A percentile compares a stretch with the other conserved stretches of the same genome.
Evolutionary conservation across 2,888 invertebrate genomes (phyloP).

Genomic region (Stenolophus ochropezus): DNA sequence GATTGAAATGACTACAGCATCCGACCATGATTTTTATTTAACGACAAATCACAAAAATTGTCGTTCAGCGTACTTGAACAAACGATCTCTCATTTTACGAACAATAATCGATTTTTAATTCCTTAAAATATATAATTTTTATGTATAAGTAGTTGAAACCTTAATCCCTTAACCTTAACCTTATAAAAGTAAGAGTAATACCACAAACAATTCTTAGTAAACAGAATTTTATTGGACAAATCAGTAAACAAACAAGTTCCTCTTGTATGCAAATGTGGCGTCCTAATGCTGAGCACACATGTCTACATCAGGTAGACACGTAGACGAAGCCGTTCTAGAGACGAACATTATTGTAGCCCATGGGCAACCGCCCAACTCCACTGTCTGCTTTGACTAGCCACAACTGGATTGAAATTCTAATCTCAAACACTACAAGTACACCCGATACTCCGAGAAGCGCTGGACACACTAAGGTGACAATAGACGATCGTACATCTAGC

Average conservation of each 20-base stretch:
- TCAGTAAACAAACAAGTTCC: background rate
- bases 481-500: background rate
- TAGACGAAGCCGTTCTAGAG: background rate
- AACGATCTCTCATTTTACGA: too few relatives aligned
- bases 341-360: background rate
- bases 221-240: too few relatives aligned
- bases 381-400: conserved; percentile 19
- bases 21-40: too few relatives aligned
- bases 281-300: conserved; percentile 23
- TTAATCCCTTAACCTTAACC: too few relatives aligned
- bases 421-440: background rate
- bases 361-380: conserved; percentile 1
- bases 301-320: conserved; percentile 5
- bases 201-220: too few relatives aligned
- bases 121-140: too few relatives aligned
- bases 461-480: background rate
- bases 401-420: conserved; percentile 36
- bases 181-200: too few relatives aligned
- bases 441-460: background rate
- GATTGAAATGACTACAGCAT: too few relatives aligned
- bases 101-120: too few relatives aligned
- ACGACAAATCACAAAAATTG: too few relatives aligned
- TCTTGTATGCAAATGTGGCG: background rate
- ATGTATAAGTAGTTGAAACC: too few relatives aligned
- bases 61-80: too few relatives aligned